phyloP scores from a whole-genome alignment of 2,888 invertebrate genomes.

The Perizoma flavofasciatum region DNA sequence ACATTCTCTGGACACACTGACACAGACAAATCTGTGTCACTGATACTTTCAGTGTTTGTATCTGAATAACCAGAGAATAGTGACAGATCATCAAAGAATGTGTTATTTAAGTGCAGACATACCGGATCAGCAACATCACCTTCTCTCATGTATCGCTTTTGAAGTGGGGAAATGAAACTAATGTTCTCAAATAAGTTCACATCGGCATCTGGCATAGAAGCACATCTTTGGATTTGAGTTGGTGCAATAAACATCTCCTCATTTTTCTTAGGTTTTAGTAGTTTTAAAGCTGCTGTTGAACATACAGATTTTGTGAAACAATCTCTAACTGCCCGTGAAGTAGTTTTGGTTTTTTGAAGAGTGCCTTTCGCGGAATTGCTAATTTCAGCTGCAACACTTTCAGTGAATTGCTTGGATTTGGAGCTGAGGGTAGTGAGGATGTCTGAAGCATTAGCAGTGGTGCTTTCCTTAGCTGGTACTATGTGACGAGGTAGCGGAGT shows the following conservation, averaged over 20 bases:
- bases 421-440: slow-evolving; percentile 78
- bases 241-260: slow-evolving; percentile 45
- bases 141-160: slow-evolving; percentile 59
- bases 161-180: slow-evolving; percentile 86
- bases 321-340: slow-evolving; percentile 78
- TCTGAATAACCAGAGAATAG: slow-evolving; percentile 71
- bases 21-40: slow-evolving; percentile 62
- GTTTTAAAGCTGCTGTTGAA: slow-evolving; percentile 83
- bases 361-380: slow-evolving; percentile 73
- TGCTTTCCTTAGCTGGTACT: slow-evolving; percentile 49
- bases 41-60: slow-evolving; percentile 63
- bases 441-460: slow-evolving; percentile 10
- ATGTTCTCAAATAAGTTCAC: slow-evolving; percentile 86
- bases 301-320: slow-evolving; percentile 85
- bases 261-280: slow-evolving; percentile 59
- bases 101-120: slow-evolving; percentile 57
- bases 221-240: slow-evolving; percentile 68
- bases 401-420: slow-evolving; percentile 83
- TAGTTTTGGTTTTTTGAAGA: slow-evolving; percentile 72
- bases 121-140: slow-evolving; percentile 40
- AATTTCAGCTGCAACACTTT: slow-evolving; percentile 82
- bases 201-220: slow-evolving; percentile 83
- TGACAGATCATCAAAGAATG: slow-evolving; percentile 68
- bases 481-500: slow-evolving; percentile 81
- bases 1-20: slow-evolving; percentile 51